phyloP scores from a whole-genome alignment of 1,140 invertebrate genomes.

The Chrysopa pallens region DNA sequence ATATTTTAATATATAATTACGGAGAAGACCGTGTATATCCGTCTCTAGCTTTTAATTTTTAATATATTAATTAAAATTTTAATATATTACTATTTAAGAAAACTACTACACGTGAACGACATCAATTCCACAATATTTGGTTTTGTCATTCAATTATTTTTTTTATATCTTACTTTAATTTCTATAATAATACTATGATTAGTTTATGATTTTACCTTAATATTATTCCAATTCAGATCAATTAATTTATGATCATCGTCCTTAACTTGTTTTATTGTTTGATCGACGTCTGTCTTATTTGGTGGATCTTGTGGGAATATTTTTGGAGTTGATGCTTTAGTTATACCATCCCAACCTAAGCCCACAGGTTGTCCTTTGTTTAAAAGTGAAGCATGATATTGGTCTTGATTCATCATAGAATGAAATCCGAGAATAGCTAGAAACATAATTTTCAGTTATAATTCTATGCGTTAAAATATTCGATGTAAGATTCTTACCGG shows the following conservation, averaged over 20 bases:
- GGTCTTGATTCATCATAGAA: conserved; percentile 99
- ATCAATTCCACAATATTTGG: no score
- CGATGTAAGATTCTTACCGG: conserved; percentile 41
- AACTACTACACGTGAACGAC: no score
- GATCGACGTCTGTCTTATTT: conserved; percentile 84
- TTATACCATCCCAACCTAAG: conserved; percentile 81
- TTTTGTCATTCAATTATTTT: no score
- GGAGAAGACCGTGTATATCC: no score
- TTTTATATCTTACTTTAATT: not conserved
- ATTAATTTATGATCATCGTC: conserved; percentile 73
- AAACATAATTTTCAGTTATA: conserved; percentile 11
- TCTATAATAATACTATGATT: conserved; percentile 3
- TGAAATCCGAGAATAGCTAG: conserved; percentile 96
- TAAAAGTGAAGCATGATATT: conserved; percentile 90
- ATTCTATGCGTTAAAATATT: not conserved
- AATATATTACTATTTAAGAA: no score
- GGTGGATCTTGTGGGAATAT: conserved; percentile 79
- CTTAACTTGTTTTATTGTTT: conserved; percentile 72
- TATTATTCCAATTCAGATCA: conserved; percentile 94
- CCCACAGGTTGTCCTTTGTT: conserved; percentile 80
- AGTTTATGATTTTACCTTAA: conserved; percentile 47
- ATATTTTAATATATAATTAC: no score
- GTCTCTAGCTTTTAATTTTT: no score
- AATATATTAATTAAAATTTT: no score
- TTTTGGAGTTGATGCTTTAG: conserved; percentile 85